Conservation (phyloP, 2,797 vertebrate genomes). For the Leptatherina wallacei region DNA sequence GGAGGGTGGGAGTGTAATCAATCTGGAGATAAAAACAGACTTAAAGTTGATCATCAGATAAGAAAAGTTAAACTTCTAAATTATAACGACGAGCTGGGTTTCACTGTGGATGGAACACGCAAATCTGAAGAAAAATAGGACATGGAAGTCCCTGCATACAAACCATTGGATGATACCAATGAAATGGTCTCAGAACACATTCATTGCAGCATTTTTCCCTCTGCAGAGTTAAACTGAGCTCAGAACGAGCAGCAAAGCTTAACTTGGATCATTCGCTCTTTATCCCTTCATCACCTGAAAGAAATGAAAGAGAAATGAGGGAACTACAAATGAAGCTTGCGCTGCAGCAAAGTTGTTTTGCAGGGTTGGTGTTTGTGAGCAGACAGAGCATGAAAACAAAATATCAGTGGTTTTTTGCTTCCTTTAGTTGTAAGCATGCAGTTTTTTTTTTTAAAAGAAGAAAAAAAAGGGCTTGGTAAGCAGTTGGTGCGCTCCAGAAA, state of each 20-base stretch:
- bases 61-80: no score
- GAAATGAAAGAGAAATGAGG: constrained; percentile 38
- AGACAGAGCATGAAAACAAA: constrained; percentile 34
- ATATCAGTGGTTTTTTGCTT: constrained; percentile 27
- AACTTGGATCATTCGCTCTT: constrained; percentile 1
- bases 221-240: neutral
- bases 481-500: constrained; percentile 55
- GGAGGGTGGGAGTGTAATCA: no score
- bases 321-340: constrained; percentile 41
- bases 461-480: constrained; percentile 48
- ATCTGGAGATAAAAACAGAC: no score
- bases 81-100: no score
- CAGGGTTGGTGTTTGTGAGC: constrained; percentile 31
- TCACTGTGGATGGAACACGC: no score
- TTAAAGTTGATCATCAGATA: no score
- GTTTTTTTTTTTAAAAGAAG: neutral
- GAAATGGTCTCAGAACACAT: no score
- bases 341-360: constrained; percentile 33
- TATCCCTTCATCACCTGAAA: constrained; percentile 15
- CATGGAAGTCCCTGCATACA: no score
- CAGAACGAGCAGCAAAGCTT: neutral
- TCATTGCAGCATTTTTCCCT: neutral
- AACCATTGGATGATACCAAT: no score
- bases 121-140: no score
- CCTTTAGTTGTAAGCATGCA: constrained; percentile 15